Percentiles rank a stretch among this genome's conserved stretches.
Conservation (phyloP, 1,140 invertebrate genomes). For the Agrilus planipennis region DNA sequence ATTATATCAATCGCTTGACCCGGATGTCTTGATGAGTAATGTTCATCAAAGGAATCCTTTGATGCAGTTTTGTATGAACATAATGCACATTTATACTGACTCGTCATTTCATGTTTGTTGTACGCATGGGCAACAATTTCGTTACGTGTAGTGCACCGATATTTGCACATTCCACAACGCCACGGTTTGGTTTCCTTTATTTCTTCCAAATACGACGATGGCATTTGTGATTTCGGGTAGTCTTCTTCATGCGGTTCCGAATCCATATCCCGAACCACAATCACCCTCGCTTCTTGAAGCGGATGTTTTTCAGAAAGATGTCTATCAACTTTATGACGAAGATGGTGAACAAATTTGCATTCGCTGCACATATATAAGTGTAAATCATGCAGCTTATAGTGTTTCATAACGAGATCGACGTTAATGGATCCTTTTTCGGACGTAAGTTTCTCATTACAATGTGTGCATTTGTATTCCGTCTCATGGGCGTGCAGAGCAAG, state of each 20-base stretch:
- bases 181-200: constrained; percentile 47
- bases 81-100: constrained; percentile 52
- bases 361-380: constrained; percentile 55
- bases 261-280: constrained; percentile 44
- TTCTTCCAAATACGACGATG: too few relatives aligned
- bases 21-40: constrained; percentile 40
- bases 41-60: constrained; percentile 43
- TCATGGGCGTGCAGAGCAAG: constrained; percentile 54
- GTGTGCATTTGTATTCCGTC: constrained; percentile 50
- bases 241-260: constrained; percentile 22
- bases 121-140: constrained; percentile 46
- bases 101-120: constrained; percentile 45
- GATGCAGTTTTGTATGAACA: constrained; percentile 47
- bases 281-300: constrained; percentile 39
- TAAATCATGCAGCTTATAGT: constrained; percentile 63
- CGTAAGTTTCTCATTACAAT: constrained; percentile 42
- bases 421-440: constrained; percentile 10
- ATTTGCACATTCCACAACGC: constrained; percentile 56
- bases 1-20: constrained; percentile 29
- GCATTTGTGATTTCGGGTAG: constrained; percentile 14
- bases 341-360: constrained; percentile 52
- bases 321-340: constrained; percentile 48
- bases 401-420: constrained; percentile 42
- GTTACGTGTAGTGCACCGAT: constrained; percentile 43
- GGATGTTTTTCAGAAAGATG: constrained; percentile 52